A percentile compares a stretch with the other conserved stretches of the same genome.
Conservation (phyloP, 2,888 invertebrate genomes). For the Eumacrocentrus americanus region DNA sequence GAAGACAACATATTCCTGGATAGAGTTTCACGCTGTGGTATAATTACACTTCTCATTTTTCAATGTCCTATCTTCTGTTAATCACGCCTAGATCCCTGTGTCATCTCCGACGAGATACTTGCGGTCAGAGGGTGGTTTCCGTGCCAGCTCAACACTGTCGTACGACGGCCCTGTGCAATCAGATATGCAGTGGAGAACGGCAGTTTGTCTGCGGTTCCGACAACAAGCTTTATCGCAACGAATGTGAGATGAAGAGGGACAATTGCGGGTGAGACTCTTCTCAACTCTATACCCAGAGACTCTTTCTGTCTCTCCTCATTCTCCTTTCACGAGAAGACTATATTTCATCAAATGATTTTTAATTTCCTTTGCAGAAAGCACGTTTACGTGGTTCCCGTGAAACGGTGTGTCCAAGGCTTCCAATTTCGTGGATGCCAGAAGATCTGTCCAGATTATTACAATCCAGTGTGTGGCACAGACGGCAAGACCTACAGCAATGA, state of each 20-base stretch:
- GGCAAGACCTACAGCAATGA: constrained; percentile 91
- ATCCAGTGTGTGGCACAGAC: constrained; percentile 93
- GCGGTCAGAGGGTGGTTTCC: constrained; percentile 83
- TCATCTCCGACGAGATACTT: constrained; percentile 81
- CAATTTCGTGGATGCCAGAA: constrained; percentile 85
- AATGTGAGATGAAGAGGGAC: constrained; percentile 89
- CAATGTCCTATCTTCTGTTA: constrained; percentile 25
- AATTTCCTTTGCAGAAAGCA: constrained; percentile 71
- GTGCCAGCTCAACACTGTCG: constrained; percentile 84
- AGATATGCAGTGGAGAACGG: constrained; percentile 74
- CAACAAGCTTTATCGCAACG: constrained; percentile 86
- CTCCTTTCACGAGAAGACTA: not conserved
- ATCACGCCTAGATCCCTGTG: constrained; percentile 72
- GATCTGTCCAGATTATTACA: constrained; percentile 85
- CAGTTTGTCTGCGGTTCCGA: constrained; percentile 89
- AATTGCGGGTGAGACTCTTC: constrained; percentile 77
- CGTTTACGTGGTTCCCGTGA: constrained; percentile 88
- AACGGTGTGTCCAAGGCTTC: constrained; percentile 83
- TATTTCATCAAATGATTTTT: constrained; percentile 2
- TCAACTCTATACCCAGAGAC: not conserved
- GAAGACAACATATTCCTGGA: no score
- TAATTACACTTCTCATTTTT: no score
- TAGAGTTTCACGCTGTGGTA: no score
- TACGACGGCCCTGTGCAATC: constrained; percentile 83
- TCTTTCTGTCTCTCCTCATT: not conserved